A percentile compares a stretch with the other conserved stretches of the same genome.
Conservation (phyloP, 2,797 vertebrate genomes). For the Enteromius argenteus region DNA sequence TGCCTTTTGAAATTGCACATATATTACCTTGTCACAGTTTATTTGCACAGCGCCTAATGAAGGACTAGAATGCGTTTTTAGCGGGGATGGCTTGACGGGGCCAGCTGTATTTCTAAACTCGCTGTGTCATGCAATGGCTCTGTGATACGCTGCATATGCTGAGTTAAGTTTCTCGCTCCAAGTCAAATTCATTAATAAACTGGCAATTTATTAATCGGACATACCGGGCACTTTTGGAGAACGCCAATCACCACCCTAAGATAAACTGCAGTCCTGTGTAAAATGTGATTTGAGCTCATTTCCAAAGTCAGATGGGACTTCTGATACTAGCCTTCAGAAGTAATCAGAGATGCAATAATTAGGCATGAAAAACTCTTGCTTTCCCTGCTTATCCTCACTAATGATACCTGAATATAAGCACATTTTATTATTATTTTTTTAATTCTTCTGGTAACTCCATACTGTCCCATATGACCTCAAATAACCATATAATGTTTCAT, state of each 20-base stretch:
- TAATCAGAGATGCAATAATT: background rate
- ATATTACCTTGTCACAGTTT: conserved; percentile 68
- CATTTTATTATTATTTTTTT: background rate
- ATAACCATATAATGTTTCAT: background rate
- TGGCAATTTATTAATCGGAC: background rate
- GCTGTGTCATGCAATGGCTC: conserved; percentile 15
- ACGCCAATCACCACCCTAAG: conserved; percentile 7
- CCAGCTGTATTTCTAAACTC: conserved; percentile 44
- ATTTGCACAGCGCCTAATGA: conserved; percentile 69
- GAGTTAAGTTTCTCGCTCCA: conserved; percentile 3
- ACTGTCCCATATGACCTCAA: background rate
- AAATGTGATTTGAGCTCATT: background rate
- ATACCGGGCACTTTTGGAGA: conserved; percentile 3
- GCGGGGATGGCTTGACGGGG: conserved; percentile 21
- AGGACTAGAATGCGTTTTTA: conserved; percentile 49
- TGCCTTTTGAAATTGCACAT: conserved; percentile 70
- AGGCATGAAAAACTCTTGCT: background rate
- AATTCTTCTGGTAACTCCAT: background rate
- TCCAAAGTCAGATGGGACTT: background rate
- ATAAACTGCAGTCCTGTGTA: background rate
- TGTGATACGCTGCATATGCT: background rate
- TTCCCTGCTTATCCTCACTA: background rate
- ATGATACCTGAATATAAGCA: background rate
- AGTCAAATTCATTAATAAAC: background rate
- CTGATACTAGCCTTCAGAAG: background rate